Conservation (phyloP, 2,888 invertebrate genomes). For the Odontothrips loti region DNA sequence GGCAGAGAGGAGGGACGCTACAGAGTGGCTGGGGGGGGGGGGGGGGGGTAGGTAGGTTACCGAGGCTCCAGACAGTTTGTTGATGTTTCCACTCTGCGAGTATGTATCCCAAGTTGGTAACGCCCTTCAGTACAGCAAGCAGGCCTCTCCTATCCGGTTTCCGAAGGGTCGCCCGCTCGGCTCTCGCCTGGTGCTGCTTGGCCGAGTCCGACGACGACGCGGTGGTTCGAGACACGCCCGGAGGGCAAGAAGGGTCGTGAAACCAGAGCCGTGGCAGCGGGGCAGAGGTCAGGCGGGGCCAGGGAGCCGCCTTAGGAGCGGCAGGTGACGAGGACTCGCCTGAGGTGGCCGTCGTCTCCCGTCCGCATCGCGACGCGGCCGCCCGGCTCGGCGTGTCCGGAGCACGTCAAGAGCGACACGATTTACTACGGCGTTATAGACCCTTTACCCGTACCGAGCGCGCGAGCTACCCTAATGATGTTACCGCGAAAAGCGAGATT, state of each 20-base stretch:
- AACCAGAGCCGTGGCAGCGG: neutral
- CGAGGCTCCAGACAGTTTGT: neutral
- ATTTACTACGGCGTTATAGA: too few relatives aligned
- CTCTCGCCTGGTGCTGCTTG: neutral
- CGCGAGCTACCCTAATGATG: too few relatives aligned
- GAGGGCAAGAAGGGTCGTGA: neutral
- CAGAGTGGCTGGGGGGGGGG: neutral
- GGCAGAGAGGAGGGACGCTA: neutral
- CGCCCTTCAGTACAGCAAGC: neutral
- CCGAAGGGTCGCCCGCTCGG: neutral
- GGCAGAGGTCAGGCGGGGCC: too few relatives aligned
- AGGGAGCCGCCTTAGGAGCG: too few relatives aligned
- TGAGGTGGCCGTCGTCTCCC: too few relatives aligned
- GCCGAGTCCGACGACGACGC: neutral
- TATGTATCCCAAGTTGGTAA: constrained; percentile 16
- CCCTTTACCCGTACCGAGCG: too few relatives aligned
- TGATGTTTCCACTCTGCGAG: constrained; percentile 23
- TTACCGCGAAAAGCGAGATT: too few relatives aligned
- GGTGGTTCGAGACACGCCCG: neutral
- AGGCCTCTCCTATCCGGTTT: neutral
- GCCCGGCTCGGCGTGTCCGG: too few relatives aligned
- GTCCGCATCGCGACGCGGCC: too few relatives aligned
- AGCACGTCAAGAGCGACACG: too few relatives aligned
- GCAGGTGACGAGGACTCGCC: too few relatives aligned
- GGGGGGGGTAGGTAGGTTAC: neutral